Conservation (phyloP, 1,140 invertebrate species). For the Drosophila kepulauana region DNA sequence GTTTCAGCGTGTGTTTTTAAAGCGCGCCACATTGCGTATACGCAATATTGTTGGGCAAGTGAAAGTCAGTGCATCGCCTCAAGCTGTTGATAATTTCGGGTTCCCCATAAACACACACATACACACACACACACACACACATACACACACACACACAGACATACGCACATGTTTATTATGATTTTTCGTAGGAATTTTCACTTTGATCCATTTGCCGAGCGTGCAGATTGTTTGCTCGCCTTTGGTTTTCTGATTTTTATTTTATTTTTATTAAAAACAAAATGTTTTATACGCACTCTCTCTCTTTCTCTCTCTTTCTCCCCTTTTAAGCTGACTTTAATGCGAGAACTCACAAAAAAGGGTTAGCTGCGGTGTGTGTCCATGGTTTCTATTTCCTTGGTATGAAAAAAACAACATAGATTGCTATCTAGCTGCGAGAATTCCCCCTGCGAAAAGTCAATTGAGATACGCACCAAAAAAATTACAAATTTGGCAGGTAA, state of each 20-base stretch:
- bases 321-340: background rate
- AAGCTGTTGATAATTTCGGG: conserved; percentile 76
- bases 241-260: conserved; percentile 61
- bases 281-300: conserved; percentile 67
- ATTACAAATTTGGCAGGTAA: conserved; percentile 29
- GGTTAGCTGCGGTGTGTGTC: conserved; percentile 12
- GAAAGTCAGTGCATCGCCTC: conserved; percentile 62
- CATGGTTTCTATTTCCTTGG: conserved; percentile 26
- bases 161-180: conserved; percentile 38
- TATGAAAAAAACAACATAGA: conserved; percentile 24
- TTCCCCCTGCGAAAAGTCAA: conserved; percentile 33
- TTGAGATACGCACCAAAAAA: conserved; percentile 28
- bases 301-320: conserved; percentile 10
- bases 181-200: conserved; percentile 58
- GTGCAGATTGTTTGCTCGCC: conserved; percentile 61
- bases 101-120: conserved; percentile 2
- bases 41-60: conserved; percentile 69
- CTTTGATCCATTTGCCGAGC: conserved; percentile 72
- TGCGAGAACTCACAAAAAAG: conserved; percentile 14
- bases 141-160: conserved; percentile 19
- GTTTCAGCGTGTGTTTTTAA: conserved; percentile 35
- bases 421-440: conserved; percentile 28
- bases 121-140: conserved; percentile 26
- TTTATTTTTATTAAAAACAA: conserved; percentile 75
- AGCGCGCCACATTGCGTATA: conserved; percentile 71